phyloP scores from a whole-genome alignment of 2,888 invertebrate genomes.

The Metellina segmentata region DNA sequence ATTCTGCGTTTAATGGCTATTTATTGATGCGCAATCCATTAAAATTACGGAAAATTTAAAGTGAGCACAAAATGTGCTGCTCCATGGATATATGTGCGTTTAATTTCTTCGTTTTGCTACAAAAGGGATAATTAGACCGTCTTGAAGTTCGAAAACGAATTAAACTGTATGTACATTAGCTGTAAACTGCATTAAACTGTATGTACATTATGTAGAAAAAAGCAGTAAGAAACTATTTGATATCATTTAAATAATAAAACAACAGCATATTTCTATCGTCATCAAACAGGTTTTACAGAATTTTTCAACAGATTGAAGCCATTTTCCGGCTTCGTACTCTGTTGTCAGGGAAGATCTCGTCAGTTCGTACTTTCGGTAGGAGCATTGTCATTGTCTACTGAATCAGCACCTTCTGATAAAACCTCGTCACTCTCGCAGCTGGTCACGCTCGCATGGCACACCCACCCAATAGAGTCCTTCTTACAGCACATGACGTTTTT shows the following conservation, averaged over 20 bases:
- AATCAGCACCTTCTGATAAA: not conserved
- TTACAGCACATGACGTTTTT: constrained; percentile 33
- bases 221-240: constrained; percentile 17
- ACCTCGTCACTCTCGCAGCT: constrained; percentile 40
- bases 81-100: too few species aligned
- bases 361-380: constrained; percentile 7
- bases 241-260: constrained; percentile 1
- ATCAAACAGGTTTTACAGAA: constrained; percentile 42
- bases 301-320: constrained; percentile 7
- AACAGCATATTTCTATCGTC: constrained; percentile 25
- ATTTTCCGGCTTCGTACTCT: not conserved
- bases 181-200: too few species aligned
- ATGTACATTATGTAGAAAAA: too few species aligned
- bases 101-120: too few species aligned
- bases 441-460: constrained; percentile 10
- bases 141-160: too few species aligned
- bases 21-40: too few species aligned
- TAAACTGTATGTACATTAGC: too few species aligned
- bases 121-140: too few species aligned
- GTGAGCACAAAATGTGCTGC: too few species aligned
- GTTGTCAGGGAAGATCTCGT: constrained; percentile 52
- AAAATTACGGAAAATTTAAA: too few species aligned
- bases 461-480: not conserved
- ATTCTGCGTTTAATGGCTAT: too few species aligned
- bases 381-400: not conserved